Percentiles rank a stretch among this genome's conserved stretches.
These are phyloP conservation scores for Bos indicus DNA, from an alignment of 2,113 vertebrate genomes.

Conservation along the genomic window DNA sequence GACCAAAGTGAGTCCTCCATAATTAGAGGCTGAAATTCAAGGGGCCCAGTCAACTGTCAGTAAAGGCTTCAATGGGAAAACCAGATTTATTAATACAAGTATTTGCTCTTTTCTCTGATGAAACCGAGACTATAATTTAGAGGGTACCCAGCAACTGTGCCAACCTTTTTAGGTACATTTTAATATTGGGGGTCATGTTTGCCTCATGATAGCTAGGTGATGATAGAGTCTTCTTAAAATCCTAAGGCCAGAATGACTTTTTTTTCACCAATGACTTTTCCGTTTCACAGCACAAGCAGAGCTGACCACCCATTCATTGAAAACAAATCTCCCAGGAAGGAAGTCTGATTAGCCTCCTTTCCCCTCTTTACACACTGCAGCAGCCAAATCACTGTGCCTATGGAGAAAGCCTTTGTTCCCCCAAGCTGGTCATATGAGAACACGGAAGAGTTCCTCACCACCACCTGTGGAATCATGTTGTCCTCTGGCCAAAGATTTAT, in stretches of 20 bases:
- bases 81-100: background rate
- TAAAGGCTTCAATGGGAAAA: background rate
- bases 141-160: background rate
- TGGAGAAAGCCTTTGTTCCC: background rate
- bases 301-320: background rate
- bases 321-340: background rate
- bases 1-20: background rate
- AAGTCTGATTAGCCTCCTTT: background rate
- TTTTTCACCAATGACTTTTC: background rate
- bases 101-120: background rate
- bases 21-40: background rate
- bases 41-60: background rate
- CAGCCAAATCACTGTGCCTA: background rate
- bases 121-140: background rate
- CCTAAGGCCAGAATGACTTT: background rate
- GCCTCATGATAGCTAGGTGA: background rate
- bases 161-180: background rate
- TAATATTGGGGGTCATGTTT: background rate
- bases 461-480: fast-evolving
- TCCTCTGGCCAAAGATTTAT: background rate
- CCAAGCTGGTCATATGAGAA: background rate
- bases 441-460: background rate
- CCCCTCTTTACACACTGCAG: background rate
- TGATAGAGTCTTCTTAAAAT: background rate
- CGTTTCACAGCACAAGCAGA: background rate